phyloP scores from a whole-genome alignment of 2,113 vertebrate genomes.

The Cervus canadensis region DNA sequence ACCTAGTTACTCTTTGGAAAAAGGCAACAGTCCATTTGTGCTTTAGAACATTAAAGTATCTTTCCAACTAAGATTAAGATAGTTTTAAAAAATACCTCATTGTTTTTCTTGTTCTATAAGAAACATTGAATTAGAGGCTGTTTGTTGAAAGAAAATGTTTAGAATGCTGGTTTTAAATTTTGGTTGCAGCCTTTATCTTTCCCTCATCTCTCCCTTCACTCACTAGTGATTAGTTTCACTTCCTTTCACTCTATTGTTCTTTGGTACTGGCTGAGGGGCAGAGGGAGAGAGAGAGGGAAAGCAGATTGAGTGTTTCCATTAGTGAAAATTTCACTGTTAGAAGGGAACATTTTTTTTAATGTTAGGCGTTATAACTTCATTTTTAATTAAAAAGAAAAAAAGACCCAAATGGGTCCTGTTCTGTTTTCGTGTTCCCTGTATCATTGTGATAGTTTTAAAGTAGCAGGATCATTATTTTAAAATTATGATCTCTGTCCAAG shows the following conservation, averaged over 20 bases:
- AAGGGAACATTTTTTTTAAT: background rate
- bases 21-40: background rate
- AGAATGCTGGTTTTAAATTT: background rate
- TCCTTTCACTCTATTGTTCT: background rate
- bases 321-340: background rate
- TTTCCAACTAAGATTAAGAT: background rate
- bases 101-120: background rate
- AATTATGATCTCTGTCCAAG: background rate
- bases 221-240: background rate
- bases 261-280: background rate
- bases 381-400: background rate
- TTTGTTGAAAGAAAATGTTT: constrained; percentile 1
- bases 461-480: background rate
- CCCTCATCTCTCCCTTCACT: background rate
- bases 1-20: background rate
- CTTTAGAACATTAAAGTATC: background rate
- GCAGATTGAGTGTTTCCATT: background rate
- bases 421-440: background rate
- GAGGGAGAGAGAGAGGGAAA: background rate
- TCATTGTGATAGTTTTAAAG: background rate
- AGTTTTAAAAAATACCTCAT: background rate
- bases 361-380: background rate
- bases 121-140: constrained; percentile 13
- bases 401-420: background rate
- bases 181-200: background rate